A percentile compares a stretch with the other conserved stretches of the same genome.
phyloP scores from a whole-genome alignment of 1,140 invertebrate genomes.

The Carcinoscorpius rotundicauda region DNA sequence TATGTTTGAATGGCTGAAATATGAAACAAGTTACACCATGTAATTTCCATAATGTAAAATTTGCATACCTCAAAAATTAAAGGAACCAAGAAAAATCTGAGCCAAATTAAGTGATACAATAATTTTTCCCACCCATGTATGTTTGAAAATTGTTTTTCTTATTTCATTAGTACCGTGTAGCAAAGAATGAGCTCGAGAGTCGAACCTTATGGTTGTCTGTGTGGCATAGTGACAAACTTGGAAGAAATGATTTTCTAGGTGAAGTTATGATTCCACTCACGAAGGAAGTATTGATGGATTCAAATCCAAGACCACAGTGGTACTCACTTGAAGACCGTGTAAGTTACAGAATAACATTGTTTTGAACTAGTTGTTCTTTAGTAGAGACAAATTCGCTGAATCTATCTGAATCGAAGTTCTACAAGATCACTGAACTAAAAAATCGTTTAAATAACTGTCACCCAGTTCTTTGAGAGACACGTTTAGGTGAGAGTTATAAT shows the following conservation, averaged over 20 bases:
- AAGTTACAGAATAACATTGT: constrained; percentile 31
- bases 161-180: constrained; percentile 60
- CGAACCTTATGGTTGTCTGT: constrained; percentile 87
- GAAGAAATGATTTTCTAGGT: constrained; percentile 89
- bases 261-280: constrained; percentile 77
- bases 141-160: neutral
- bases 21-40: too few species aligned
- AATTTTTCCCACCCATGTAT: too few species aligned
- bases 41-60: too few species aligned
- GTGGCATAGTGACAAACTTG: constrained; percentile 96
- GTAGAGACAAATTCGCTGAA: too few species aligned
- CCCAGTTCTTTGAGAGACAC: neutral
- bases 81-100: too few species aligned
- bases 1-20: too few species aligned
- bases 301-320: constrained; percentile 75
- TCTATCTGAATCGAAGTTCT: too few species aligned
- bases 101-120: too few species aligned
- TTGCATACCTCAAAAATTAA: too few species aligned
- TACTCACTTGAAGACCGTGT: constrained; percentile 84
- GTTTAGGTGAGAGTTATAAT: too few species aligned
- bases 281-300: constrained; percentile 60
- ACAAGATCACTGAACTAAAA: too few species aligned
- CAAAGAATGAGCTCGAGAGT: constrained; percentile 70
- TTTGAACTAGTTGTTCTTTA: neutral
- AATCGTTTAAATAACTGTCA: neutral